These are phyloP conservation scores for Pristionchus maxplancki DNA, from an alignment of 2,888 invertebrate species.

Conservation along the genomic window DNA sequence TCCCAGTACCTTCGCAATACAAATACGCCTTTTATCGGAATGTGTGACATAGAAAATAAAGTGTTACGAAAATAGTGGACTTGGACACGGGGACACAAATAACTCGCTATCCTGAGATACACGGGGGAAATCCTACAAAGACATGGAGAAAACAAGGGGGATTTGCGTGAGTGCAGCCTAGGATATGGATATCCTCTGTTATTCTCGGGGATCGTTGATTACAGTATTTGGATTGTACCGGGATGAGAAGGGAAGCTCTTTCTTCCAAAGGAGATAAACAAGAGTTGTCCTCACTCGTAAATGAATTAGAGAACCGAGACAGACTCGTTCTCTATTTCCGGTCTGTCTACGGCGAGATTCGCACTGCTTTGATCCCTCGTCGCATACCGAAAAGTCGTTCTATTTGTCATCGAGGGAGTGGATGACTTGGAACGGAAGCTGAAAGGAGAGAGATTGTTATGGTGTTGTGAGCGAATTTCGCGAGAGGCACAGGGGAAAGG, in stretches of 20 bases:
- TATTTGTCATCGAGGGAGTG: constrained; percentile 28
- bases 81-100: neutral
- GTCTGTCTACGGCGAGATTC: constrained; percentile 29
- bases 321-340: constrained; percentile 15
- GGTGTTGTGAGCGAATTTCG: constrained; percentile 1
- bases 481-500: neutral
- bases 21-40: neutral
- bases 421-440: constrained; percentile 44
- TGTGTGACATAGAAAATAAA: neutral
- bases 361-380: neutral
- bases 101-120: neutral
- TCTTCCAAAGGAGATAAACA: neutral
- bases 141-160: neutral
- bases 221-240: neutral
- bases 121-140: neutral
- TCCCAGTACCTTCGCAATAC: neutral
- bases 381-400: neutral
- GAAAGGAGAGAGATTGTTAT: neutral
- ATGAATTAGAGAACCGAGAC: constrained; percentile 14
- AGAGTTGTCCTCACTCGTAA: neutral
- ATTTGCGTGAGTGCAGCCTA: neutral
- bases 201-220: neutral
- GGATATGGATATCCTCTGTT: neutral
- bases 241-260: neutral
- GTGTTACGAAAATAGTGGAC: neutral